A percentile compares a stretch with the other conserved stretches of the same genome.
These are phyloP conservation scores for Acrossocheilus wenchowensis DNA, from an alignment of 2,797 vertebrate species.

Conservation along the genomic window DNA sequence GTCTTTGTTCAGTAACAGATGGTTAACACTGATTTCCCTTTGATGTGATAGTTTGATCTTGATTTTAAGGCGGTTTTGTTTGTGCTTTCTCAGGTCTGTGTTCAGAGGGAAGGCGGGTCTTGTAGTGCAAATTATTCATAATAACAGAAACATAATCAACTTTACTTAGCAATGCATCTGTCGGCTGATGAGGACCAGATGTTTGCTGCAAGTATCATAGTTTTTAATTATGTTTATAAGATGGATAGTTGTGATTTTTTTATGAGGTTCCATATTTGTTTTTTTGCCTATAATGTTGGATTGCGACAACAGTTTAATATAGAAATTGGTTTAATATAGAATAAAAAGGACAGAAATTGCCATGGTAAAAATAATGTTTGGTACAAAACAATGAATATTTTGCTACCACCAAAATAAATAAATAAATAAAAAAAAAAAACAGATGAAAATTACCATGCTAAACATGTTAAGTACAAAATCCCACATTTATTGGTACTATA, in stretches of 20 bases:
- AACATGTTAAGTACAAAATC: neutral
- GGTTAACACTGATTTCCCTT: neutral
- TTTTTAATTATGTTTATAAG: neutral
- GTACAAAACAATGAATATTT: neutral
- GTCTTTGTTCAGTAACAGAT: constrained; percentile 11
- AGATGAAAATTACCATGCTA: neutral
- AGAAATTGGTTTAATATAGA: neutral
- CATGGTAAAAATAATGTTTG: neutral
- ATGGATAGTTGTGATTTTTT: neutral
- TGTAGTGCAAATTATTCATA: neutral
- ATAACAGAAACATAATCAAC: neutral
- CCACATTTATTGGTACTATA: neutral
- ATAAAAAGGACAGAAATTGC: neutral
- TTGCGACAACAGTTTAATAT: neutral
- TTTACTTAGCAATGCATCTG: neutral
- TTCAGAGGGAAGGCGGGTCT: neutral
- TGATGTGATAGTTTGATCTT: constrained; percentile 7
- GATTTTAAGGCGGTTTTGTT: neutral
- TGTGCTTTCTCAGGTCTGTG: neutral
- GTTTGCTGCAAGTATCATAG: neutral
- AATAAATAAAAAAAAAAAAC: neutral
- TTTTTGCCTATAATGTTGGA: too few relatives aligned
- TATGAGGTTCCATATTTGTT: neutral
- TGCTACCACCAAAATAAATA: neutral
- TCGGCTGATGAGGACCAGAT: constrained; percentile 3